A percentile compares a stretch with the other conserved stretches of the same genome.
phyloP scores from a whole-genome alignment of 2,888 invertebrate genomes.

The Lepidocyrtinus sp. region DNA sequence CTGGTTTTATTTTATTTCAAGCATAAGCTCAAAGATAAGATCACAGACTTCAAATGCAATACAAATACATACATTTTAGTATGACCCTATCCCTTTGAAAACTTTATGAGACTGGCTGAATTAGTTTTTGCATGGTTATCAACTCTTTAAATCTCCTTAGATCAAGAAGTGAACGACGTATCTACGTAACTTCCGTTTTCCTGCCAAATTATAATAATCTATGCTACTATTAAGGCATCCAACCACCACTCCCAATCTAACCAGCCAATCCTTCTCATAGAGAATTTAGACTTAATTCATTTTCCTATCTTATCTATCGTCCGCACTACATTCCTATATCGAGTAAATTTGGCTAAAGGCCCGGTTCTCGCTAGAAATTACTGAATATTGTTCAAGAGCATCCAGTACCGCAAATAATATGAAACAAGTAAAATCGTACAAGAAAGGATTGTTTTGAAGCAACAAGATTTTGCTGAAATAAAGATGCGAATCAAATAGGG shows the following conservation, averaged over 20 bases:
- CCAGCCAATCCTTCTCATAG: not conserved
- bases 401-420: not conserved
- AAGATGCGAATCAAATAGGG: not conserved
- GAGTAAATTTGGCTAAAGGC: not conserved
- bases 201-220: too few relatives aligned
- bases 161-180: slow-evolving; percentile 18
- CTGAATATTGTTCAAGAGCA: too few relatives aligned
- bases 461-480: not conserved
- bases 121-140: slow-evolving; percentile 25
- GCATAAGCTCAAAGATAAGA: not conserved
- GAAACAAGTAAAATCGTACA: not conserved
- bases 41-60: not conserved
- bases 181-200: slow-evolving; percentile 38
- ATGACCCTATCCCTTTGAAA: not conserved
- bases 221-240: too few relatives aligned
- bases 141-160: not conserved
- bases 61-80: too few relatives aligned
- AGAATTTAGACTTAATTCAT: not conserved
- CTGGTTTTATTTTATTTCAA: not conserved
- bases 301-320: not conserved
- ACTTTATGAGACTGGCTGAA: not conserved
- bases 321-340: not conserved
- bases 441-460: not conserved
- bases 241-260: not conserved
- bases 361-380: too few relatives aligned